Evolutionary conservation across 1,140 invertebrate species (phyloP).

Genomic region (Drosophila mayri): DNA sequence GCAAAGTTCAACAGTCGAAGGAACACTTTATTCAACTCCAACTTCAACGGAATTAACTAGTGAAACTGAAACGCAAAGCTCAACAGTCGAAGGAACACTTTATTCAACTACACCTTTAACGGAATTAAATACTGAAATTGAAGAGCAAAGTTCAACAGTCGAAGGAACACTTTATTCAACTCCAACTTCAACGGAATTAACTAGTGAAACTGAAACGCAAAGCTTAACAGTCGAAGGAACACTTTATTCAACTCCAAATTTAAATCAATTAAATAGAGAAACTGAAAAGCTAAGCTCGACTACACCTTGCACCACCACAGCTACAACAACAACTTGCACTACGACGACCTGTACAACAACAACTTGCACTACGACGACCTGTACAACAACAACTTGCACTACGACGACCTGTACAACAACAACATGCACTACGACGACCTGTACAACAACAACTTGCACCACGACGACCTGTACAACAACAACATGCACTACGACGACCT

Average conservation of each 20-base stretch:
- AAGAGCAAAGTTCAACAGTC: not conserved
- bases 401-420: not conserved
- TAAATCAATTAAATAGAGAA: not conserved
- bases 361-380: not conserved
- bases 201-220: not conserved
- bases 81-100: not conserved
- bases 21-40: not conserved
- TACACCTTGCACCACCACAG: not conserved
- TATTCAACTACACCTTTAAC: not conserved
- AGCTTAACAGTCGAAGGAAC: not conserved
- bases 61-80: not conserved
- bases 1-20: not conserved
- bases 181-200: not conserved
- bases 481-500: not conserved
- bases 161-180: too few species aligned
- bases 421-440: not conserved
- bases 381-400: not conserved
- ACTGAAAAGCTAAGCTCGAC: too few species aligned
- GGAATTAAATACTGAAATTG: not conserved
- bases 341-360: too few species aligned
- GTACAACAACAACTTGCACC: not conserved
- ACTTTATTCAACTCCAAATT: not conserved
- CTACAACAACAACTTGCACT: not conserved
- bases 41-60: not conserved
- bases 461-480: too few species aligned